Evolutionary conservation across 1,140 invertebrate genomes (phyloP).

Genomic region (Diorhabda elongata): DNA sequence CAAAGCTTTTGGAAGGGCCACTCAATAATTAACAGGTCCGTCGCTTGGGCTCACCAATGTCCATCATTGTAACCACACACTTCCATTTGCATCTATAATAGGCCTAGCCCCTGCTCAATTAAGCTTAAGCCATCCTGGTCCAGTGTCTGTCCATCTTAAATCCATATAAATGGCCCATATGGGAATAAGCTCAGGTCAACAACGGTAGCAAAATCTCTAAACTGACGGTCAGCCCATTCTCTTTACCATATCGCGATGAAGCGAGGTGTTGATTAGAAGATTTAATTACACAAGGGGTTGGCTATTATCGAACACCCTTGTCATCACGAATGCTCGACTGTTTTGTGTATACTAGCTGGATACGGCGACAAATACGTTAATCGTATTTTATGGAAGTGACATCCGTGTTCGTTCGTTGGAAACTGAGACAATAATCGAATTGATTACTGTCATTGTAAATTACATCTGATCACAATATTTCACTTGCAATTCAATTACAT

Average conservation of each 20-base stretch:
- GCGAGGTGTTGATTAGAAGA: conserved; percentile 47
- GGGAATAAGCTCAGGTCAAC: conserved; percentile 37
- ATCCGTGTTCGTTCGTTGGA: no score
- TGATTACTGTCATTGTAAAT: no score
- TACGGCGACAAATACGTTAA: no score
- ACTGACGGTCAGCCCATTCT: conserved; percentile 30
- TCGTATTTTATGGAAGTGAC: no score
- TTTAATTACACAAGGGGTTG: conserved; percentile 43
- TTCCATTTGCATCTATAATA: conserved; percentile 45
- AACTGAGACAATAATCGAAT: no score
- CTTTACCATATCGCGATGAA: conserved; percentile 42
- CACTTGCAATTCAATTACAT: no score
- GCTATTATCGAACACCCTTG: conserved; percentile 35
- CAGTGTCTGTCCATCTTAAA: conserved; percentile 44
- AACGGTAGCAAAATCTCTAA: conserved; percentile 29
- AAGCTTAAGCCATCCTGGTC: conserved; percentile 36
- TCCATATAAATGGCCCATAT: conserved; percentile 45
- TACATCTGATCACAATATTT: no score
- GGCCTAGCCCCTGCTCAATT: conserved; percentile 40
- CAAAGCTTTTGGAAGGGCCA: not conserved
- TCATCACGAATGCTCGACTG: conserved; percentile 14
- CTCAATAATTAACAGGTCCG: conserved; percentile 11
- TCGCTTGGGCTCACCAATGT: conserved; percentile 28
- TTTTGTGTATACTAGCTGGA: no score
- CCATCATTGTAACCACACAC: conserved; percentile 37